These are phyloP conservation scores for Pheosia gnoma DNA, from an alignment of 2,888 invertebrate species.

Conservation along the genomic window DNA sequence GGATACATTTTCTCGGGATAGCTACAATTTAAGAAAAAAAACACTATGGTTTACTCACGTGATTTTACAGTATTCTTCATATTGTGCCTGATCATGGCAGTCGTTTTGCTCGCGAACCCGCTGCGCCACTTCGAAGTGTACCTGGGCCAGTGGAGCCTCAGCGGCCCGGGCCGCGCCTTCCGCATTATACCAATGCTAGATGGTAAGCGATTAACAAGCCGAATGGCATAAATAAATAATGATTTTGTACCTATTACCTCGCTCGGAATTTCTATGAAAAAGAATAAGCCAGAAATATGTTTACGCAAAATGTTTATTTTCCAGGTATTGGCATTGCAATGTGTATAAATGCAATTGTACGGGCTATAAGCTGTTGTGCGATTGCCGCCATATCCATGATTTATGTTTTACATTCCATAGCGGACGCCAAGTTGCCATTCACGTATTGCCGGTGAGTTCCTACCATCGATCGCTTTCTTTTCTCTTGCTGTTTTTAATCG, in stretches of 20 bases:
- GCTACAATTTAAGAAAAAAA: too few species aligned
- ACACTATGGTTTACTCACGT: too few species aligned
- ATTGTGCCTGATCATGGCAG: conserved; percentile 53
- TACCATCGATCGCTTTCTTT: neutral
- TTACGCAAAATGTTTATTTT: too few species aligned
- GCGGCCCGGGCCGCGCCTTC: conserved; percentile 76
- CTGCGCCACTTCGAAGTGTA: conserved; percentile 76
- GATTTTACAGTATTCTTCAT: conserved; percentile 60
- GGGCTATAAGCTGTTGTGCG: conserved; percentile 64
- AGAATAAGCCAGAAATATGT: too few species aligned
- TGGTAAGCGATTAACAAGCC: conserved; percentile 44
- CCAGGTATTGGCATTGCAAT: conserved; percentile 75
- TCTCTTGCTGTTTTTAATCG: neutral
- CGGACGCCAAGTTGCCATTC: conserved; percentile 64
- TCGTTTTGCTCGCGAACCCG: conserved; percentile 64
- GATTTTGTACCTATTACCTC: too few species aligned
- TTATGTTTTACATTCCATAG: conserved; percentile 60
- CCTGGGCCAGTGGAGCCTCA: conserved; percentile 78
- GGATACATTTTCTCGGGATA: too few species aligned
- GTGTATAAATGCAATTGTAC: conserved; percentile 69
- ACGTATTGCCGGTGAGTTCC: conserved; percentile 67
- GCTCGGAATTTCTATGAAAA: too few species aligned
- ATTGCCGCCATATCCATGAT: conserved; percentile 64
- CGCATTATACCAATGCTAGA: conserved; percentile 71
- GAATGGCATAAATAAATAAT: too few species aligned